Base-by-base conservation (phyloP, 1,140 invertebrate genomes). In the Drosophila grimshawi region DNA sequence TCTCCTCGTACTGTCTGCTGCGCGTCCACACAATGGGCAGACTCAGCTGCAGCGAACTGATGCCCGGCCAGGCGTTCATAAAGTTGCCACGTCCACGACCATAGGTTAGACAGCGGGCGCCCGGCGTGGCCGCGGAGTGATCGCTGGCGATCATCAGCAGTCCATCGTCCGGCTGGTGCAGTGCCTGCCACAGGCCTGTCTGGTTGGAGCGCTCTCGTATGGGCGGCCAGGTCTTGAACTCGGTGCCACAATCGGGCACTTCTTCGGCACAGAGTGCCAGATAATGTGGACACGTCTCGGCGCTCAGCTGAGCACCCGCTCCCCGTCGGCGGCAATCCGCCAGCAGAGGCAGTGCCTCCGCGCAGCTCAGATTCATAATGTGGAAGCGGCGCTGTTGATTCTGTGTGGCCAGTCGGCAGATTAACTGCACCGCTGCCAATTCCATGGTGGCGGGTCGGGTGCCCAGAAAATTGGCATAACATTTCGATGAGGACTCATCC, bases 271-370 rank as follows among this genome's bases (percentile, higher is more conserved):
- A 92, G 6, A 96, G 81, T 1, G 93, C 93, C n/a, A 96, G 91
- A 88, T 96, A 96, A 86, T 96, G 96, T 63, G 95, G 95, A 86
- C 96, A 96, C 0, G 96, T 96, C 89, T 96, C 96, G 0, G 94
- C 94, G 0, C 95, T 95, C 11, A 96, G 89, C 30, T 83, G 91
- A 3, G 89, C 92, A 4, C 93, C 93, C 4, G 81, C 76, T 43
- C 10, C n/a, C 32, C 80, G 60, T 67, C 94, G 94, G 7, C 93
- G 92, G 52, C 93, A 74, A 6, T 80, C 67, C 10, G 94, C 92
- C 37, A 94, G 67, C 35, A 67, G 8, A 2, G 93, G 88, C 19
- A 95, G 76, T n/a, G 94, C 94, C 7, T 93, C 92, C 0, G 94
- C 94, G 6, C 95, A 93, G 27, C 96, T 96, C n/a, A 96, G 92